A percentile compares a stretch with the other conserved stretches of the same genome.
Evolutionary conservation across 2,113 vertebrate species (phyloP).

Genomic region (Syrrhaptes paradoxus): DNA sequence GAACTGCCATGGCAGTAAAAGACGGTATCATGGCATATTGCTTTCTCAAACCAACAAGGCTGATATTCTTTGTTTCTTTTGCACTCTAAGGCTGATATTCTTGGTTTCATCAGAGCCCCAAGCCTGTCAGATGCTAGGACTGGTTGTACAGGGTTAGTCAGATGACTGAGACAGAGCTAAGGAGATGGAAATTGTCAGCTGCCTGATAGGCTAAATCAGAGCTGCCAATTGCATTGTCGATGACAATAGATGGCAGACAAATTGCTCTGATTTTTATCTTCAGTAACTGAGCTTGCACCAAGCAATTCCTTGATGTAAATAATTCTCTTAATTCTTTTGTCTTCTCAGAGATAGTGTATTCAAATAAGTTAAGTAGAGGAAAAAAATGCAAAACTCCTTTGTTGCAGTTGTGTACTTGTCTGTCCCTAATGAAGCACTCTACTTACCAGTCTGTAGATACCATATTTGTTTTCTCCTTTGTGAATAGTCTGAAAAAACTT

Average conservation of each 20-base stretch:
- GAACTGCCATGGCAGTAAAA: background rate
- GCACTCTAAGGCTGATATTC: background rate
- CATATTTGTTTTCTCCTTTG: background rate
- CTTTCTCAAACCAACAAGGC: background rate
- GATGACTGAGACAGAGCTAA: background rate
- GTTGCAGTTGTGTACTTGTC: background rate
- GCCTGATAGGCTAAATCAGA: background rate
- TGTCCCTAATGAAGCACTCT: background rate
- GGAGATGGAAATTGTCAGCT: background rate
- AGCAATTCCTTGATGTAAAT: background rate
- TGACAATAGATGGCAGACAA: conserved; percentile 20
- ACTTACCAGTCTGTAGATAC: background rate
- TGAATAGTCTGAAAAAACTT: background rate
- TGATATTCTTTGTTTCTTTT: background rate
- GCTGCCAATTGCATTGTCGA: background rate
- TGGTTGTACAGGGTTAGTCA: background rate
- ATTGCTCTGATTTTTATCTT: conserved; percentile 31
- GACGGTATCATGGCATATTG: background rate
- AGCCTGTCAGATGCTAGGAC: background rate
- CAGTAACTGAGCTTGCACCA: background rate
- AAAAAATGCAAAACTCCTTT: conserved; percentile 2
- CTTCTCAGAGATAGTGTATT: conserved; percentile 6
- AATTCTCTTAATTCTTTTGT: conserved; percentile 1
- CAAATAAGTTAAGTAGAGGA: background rate
- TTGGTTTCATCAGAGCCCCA: background rate